phyloP scores from a whole-genome alignment of 2,888 invertebrate species.

The Cryptophagus acutangulus region DNA sequence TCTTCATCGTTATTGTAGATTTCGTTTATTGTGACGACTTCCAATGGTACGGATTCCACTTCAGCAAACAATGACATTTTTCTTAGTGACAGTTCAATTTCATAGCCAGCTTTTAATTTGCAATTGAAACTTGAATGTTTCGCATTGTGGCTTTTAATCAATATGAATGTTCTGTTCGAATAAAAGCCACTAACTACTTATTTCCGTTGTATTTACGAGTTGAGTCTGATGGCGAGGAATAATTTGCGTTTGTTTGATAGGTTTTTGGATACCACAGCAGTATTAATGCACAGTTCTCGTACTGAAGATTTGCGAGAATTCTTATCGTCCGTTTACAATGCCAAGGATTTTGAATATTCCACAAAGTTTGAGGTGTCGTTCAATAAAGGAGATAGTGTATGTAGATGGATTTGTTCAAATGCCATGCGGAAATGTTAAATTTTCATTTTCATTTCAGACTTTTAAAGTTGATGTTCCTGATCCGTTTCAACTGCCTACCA shows the following conservation, averaged over 20 bases:
- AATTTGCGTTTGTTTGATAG: conserved; percentile 43
- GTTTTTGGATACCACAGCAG: conserved; percentile 76
- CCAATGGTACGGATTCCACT: no score
- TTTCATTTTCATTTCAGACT: conserved; percentile 54
- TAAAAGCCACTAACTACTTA: no score
- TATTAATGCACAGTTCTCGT: conserved; percentile 61
- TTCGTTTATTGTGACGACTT: no score
- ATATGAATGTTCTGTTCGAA: no score
- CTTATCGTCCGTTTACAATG: conserved; percentile 62
- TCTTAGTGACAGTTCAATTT: no score
- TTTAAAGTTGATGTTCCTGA: conserved; percentile 76
- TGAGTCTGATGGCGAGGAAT: no score
- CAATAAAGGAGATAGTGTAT: conserved; percentile 56
- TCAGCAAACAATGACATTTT: no score
- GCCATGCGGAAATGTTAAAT: conserved; percentile 2
- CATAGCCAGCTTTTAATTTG: no score
- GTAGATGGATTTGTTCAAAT: conserved; percentile 29
- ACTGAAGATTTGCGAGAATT: conserved; percentile 57
- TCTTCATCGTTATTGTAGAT: no score
- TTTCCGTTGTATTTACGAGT: no score
- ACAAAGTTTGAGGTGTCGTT: conserved; percentile 59
- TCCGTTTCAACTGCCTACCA: conserved; percentile 81
- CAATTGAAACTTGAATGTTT: no score
- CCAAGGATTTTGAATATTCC: conserved; percentile 65
- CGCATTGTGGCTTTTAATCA: no score